These are phyloP conservation scores for Cacoxenus indagator DNA, from an alignment of 2,888 invertebrate species.

Conservation along the genomic window DNA sequence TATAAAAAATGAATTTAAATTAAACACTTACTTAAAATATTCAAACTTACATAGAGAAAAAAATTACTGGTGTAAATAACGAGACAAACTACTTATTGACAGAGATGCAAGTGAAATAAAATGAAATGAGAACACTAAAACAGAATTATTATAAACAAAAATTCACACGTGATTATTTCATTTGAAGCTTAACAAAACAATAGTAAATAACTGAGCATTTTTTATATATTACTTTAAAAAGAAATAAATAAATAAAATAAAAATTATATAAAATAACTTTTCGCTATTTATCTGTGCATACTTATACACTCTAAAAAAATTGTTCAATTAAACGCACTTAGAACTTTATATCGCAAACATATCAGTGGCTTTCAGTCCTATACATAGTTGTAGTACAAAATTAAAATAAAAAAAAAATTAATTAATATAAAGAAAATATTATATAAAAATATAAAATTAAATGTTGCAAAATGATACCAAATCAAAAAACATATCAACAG, in stretches of 20 bases:
- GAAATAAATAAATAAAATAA: conserved; percentile 24
- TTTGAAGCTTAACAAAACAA: conserved; percentile 12
- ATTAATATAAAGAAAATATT: conserved; percentile 29
- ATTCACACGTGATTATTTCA: conserved; percentile 36
- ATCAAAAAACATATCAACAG: conserved; percentile 27
- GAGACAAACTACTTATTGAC: conserved; percentile 59
- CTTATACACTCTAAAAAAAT: conserved; percentile 35
- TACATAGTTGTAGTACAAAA: conserved; percentile 29
- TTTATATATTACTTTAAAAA: conserved; percentile 18
- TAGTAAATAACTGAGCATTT: not conserved
- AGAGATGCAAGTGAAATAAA: conserved; percentile 44
- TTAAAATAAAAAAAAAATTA: conserved; percentile 22
- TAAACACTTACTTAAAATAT: not conserved
- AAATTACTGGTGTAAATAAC: conserved; percentile 51
- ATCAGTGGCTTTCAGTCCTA: conserved; percentile 39
- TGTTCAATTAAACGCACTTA: conserved; percentile 28
- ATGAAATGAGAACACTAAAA: conserved; percentile 32
- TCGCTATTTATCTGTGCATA: conserved; percentile 39
- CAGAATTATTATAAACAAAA: conserved; percentile 26
- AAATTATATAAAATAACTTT: conserved; percentile 24
- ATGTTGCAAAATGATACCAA: not conserved
- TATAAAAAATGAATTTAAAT: conserved; percentile 22
- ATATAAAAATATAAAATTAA: conserved; percentile 31
- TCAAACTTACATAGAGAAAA: not conserved
- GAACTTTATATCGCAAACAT: conserved; percentile 45